Base-by-base conservation (phyloP, 2,113 vertebrate species). In the Penelope pileata region DNA sequence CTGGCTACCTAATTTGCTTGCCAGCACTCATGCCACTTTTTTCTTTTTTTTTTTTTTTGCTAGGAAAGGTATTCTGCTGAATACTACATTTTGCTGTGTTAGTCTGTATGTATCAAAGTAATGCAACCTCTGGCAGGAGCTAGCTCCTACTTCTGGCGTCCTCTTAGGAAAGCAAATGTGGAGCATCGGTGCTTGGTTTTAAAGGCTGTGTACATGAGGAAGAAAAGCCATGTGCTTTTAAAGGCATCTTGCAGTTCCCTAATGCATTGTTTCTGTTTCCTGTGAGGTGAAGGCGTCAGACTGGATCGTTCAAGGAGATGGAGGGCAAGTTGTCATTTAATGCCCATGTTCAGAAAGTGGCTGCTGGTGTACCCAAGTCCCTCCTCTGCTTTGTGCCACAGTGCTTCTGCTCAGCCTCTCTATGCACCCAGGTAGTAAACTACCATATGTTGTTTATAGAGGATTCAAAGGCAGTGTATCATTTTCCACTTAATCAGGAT, bases 401-500 rank as follows among this genome's bases (percentile, higher is more conserved):
- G 26, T 43, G 30, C 18, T 90, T 83, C 68, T 90, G 73, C 91
- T 86, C 45, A 95, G 80, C 40, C 40, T 80, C 59, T 59, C 23
- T 83, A 66, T 72, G 66, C 32, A 29, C 73, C 51, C 90, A 72
- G 83, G 93, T 82, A 94, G 83, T 96, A 94, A 95, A 88, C 68
- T 79, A 79, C 92, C 90, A 69, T 91, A 78, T 94, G 88, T 81
- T 97, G 94, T 95, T 95, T 92, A 68, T 84, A 86, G 77, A 86
- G 77, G 93, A 84, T 82, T 88, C 85, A 93, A 82, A 96, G 77
- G 86, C 60, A 90, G 69, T 95, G 92, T 91, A 79, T 95, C 22
- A 48, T 94, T 96, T 95, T 93, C 90, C 77, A 92, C 83, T 96
- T 97, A 94, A 96, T 96, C 91, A 95, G 95, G 83, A 79, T 93